These are phyloP conservation scores for Acholoe squamosa DNA, from an alignment of 2,888 invertebrate genomes.

Conservation along the genomic window DNA sequence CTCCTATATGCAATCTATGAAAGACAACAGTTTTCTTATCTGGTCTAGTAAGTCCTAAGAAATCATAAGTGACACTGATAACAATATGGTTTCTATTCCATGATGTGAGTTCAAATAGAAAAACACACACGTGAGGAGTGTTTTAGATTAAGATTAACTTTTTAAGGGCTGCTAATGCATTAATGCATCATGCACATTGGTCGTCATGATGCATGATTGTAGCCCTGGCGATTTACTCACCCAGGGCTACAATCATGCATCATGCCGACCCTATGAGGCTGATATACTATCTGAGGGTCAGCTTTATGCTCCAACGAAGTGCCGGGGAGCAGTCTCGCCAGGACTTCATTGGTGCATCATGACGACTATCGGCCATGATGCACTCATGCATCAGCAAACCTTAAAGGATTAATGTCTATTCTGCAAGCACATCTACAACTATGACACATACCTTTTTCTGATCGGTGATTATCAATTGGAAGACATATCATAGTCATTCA, in stretches of 20 bases:
- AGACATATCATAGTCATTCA: constrained; percentile 18
- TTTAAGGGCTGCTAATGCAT: no score
- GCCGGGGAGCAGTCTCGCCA: no score
- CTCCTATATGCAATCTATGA: background rate
- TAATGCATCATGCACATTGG: no score
- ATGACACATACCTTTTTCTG: constrained; percentile 47
- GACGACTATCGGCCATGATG: no score
- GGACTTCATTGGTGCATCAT: no score
- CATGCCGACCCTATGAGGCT: no score
- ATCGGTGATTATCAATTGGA: constrained; percentile 49
- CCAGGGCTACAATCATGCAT: no score
- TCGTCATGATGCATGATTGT: no score
- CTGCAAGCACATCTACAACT: constrained; percentile 50
- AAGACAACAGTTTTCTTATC: background rate
- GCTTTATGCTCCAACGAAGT: no score
- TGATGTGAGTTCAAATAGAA: background rate
- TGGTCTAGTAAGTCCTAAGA: background rate
- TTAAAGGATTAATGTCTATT: constrained; percentile 41
- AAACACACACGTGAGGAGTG: background rate
- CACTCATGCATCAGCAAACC: no score
- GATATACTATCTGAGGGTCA: no score
- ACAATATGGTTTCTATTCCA: background rate
- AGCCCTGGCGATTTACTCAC: no score
- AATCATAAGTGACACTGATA: background rate
- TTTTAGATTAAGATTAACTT: background rate